These are phyloP conservation scores for Apoderus coryli DNA, from an alignment of 2,888 invertebrate species.

Conservation along the genomic window DNA sequence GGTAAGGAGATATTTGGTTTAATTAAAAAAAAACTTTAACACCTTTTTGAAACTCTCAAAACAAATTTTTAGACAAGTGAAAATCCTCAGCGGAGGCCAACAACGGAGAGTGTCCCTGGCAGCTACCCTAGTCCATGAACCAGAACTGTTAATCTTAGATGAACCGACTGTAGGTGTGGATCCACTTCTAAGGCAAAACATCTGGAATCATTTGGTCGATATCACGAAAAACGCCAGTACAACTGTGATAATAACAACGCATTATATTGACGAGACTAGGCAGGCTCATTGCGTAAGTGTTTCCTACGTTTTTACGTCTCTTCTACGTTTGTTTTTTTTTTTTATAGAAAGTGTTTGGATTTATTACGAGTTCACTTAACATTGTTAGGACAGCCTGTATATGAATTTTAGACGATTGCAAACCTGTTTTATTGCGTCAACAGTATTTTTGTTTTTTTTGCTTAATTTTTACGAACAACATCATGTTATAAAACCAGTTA, in stretches of 20 bases:
- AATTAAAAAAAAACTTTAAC: too few species aligned
- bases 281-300: slow-evolving; percentile 73
- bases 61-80: slow-evolving; percentile 19
- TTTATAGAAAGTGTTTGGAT: too few species aligned
- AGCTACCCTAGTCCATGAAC: slow-evolving; percentile 76
- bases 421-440: too few species aligned
- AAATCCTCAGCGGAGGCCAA: slow-evolving; percentile 59
- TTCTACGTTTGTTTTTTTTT: too few species aligned
- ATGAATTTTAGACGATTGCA: too few species aligned
- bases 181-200: slow-evolving; percentile 78
- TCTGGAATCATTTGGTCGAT: slow-evolving; percentile 86
- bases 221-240: slow-evolving; percentile 82
- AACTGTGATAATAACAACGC: slow-evolving; percentile 84
- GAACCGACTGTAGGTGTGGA: slow-evolving; percentile 91
- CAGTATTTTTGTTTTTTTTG: too few species aligned
- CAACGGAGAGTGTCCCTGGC: slow-evolving; percentile 81
- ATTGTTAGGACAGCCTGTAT: too few species aligned
- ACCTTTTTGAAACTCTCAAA: background rate
- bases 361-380: too few species aligned
- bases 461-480: too few species aligned
- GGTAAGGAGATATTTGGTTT: too few species aligned
- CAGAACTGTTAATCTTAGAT: slow-evolving; percentile 77
- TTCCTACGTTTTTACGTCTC: background rate
- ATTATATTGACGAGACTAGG: slow-evolving; percentile 91
- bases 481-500: too few species aligned